Evolutionary conservation across 2,113 vertebrate genomes (phyloP).

Genomic region (Aptenodytes forsteri): DNA sequence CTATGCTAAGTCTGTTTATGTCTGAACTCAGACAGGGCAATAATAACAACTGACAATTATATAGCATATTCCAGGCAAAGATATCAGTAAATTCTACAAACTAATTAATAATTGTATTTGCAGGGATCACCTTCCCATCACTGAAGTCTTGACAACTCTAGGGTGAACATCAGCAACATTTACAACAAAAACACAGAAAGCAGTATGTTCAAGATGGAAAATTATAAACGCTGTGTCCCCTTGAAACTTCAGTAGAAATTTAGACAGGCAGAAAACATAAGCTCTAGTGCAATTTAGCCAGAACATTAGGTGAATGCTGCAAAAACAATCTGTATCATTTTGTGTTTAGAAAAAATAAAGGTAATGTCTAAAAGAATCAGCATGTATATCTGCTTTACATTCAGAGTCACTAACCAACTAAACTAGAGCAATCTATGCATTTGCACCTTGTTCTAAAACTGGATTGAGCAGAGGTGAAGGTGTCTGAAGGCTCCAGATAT

Average conservation of each 20-base stretch:
- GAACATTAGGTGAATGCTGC: background rate
- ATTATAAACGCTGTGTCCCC: background rate
- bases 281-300: background rate
- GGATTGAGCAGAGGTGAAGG: background rate
- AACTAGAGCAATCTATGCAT: background rate
- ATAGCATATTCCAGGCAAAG: background rate
- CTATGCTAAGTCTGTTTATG: background rate
- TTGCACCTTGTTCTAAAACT: background rate
- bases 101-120: background rate
- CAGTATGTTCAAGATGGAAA: background rate
- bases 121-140: background rate
- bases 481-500: background rate
- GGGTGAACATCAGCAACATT: background rate
- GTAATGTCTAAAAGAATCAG: background rate
- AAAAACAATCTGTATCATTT: background rate
- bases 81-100: background rate
- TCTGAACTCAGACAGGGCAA: background rate
- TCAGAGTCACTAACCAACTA: background rate
- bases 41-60: background rate
- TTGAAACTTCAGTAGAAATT: background rate
- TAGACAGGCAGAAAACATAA: background rate
- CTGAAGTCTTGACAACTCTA: background rate
- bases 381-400: background rate
- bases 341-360: background rate
- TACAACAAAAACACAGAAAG: background rate